Conservation (phyloP, 2,797 vertebrate species). For the Gallinago solitaria region DNA sequence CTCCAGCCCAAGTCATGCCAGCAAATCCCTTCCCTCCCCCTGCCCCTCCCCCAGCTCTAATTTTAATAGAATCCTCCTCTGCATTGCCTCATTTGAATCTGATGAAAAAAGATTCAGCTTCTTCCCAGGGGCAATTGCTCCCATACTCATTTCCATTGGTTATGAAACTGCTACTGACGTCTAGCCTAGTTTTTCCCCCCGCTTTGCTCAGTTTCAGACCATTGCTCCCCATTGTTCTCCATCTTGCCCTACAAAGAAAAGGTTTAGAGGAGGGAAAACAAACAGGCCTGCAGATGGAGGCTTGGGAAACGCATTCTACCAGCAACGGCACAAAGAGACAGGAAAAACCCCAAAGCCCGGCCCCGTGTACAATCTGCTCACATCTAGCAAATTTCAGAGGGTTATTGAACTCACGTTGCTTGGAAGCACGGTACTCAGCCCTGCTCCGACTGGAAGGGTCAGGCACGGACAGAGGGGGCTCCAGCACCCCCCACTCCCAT, state of each 20-base stretch:
- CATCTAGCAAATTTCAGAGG: not conserved
- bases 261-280: not conserved
- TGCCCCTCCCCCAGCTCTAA: not conserved
- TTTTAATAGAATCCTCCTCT: constrained; percentile 22
- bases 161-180: constrained; percentile 31
- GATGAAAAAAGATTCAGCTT: not conserved
- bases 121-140: constrained; percentile 5
- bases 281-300: not conserved
- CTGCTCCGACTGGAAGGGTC: not conserved
- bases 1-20: not conserved
- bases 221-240: not conserved
- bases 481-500: not conserved
- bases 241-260: not conserved
- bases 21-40: not conserved
- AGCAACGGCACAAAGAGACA: not conserved
- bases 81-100: constrained; percentile 9
- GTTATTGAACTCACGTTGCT: fast-evolving
- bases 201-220: constrained; percentile 19
- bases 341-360: not conserved
- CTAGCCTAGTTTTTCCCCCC: not conserved
- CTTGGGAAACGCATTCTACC: not conserved
- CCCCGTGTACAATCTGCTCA: fast-evolving
- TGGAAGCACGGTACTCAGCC: fast-evolving
- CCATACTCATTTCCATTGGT: not conserved
- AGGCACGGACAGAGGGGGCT: not conserved